Conservation (phyloP, 2,113 vertebrate species). For the Odocoileus virginianus region DNA sequence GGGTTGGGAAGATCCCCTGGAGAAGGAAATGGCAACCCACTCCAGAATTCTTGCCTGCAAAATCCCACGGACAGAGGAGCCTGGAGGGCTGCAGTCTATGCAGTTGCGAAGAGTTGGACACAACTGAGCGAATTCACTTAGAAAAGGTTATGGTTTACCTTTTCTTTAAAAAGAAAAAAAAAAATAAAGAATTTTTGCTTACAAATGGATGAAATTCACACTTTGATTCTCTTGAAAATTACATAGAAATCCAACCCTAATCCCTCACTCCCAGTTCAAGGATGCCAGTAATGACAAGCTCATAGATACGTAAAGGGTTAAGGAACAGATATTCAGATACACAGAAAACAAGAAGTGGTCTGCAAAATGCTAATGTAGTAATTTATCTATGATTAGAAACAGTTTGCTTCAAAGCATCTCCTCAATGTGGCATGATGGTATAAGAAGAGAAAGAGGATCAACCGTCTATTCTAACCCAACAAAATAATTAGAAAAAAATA, state of each 20-base stretch:
- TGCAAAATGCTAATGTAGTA: neutral
- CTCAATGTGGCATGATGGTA: neutral
- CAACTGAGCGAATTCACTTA: neutral
- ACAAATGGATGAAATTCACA: neutral
- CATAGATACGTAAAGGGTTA: neutral
- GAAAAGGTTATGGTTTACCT: neutral
- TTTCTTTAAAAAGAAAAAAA: neutral
- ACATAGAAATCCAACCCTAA: neutral
- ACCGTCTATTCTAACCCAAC: neutral
- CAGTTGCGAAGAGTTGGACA: neutral
- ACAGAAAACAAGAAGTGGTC: neutral
- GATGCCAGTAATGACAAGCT: neutral
- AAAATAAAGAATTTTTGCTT: neutral
- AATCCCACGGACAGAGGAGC: neutral
- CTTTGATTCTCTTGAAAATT: neutral
- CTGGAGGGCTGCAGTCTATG: neutral
- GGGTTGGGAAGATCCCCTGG: neutral
- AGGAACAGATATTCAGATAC: neutral
- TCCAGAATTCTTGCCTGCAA: neutral
- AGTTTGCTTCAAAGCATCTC: neutral
- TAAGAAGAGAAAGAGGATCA: neutral
- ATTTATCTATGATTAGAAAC: neutral
- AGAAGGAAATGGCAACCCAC: neutral
- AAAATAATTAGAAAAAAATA: conserved; percentile 38
- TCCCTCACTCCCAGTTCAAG: neutral